phyloP scores from a whole-genome alignment of 2,888 invertebrate genomes.

The Lycocerus yunnanus region DNA sequence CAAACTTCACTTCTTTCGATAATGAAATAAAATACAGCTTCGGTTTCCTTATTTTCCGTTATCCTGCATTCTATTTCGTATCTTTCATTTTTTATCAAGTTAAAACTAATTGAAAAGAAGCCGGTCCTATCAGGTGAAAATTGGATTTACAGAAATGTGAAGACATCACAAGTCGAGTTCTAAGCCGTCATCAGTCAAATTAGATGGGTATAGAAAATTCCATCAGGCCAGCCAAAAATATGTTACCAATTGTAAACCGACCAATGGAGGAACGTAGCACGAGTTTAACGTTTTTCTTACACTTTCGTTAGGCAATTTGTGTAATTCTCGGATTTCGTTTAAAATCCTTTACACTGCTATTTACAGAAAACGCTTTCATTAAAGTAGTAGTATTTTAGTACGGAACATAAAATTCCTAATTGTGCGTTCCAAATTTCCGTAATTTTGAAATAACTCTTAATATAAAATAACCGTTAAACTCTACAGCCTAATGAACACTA shows the following conservation, averaged over 20 bases:
- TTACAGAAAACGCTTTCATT: neutral
- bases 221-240: neutral
- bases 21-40: neutral
- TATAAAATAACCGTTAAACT: conserved; percentile 16
- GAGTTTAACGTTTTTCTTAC: neutral
- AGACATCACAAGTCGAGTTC: neutral
- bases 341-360: neutral
- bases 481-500: conserved; percentile 2
- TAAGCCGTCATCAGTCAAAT: neutral
- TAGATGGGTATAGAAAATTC: neutral
- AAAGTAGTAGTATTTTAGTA: conserved; percentile 6
- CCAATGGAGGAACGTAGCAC: neutral
- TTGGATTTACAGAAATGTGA: neutral
- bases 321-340: neutral
- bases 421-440: conserved; percentile 10
- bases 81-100: neutral
- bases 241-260: neutral
- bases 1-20: neutral
- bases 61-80: neutral
- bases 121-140: neutral
- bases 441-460: conserved; percentile 6
- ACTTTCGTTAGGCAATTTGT: neutral
- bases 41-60: neutral
- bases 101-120: neutral
- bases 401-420: conserved; percentile 6